Evolutionary conservation across 2,888 invertebrate species (phyloP).

Genomic region (Ichneumon xanthorius): DNA sequence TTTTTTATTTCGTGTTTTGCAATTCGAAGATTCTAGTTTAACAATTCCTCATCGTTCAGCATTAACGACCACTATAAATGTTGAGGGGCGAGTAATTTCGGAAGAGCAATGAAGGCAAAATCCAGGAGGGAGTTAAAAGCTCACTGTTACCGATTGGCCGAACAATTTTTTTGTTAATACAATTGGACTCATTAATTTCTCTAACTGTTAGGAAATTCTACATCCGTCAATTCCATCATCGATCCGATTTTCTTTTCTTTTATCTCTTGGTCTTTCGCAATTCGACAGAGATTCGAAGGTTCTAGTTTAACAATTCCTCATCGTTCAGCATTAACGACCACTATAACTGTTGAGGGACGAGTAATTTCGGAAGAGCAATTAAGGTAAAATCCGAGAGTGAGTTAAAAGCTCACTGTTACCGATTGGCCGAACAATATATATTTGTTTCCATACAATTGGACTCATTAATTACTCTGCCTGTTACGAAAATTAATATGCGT

Average conservation of each 20-base stretch:
- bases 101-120: constrained; percentile 49
- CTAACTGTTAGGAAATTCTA: not conserved
- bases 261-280: not conserved
- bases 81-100: constrained; percentile 54
- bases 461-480: not conserved
- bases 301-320: not conserved
- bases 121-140: not conserved
- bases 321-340: constrained; percentile 44
- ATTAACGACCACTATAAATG: constrained; percentile 59
- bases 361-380: constrained; percentile 53
- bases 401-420: not conserved
- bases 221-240: not conserved
- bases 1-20: not conserved
- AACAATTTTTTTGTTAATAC: not conserved
- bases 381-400: constrained; percentile 25
- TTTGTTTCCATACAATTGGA: not conserved
- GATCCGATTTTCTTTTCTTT: not conserved
- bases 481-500: not conserved
- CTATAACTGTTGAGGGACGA: constrained; percentile 54
- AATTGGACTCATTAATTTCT: not conserved
- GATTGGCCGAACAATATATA: not conserved
- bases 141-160: not conserved
- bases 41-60: not conserved
- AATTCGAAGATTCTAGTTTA: not conserved
- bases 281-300: too few relatives aligned